phyloP scores from a whole-genome alignment of 2,888 invertebrate species.

The Bedellia somnulentella region DNA sequence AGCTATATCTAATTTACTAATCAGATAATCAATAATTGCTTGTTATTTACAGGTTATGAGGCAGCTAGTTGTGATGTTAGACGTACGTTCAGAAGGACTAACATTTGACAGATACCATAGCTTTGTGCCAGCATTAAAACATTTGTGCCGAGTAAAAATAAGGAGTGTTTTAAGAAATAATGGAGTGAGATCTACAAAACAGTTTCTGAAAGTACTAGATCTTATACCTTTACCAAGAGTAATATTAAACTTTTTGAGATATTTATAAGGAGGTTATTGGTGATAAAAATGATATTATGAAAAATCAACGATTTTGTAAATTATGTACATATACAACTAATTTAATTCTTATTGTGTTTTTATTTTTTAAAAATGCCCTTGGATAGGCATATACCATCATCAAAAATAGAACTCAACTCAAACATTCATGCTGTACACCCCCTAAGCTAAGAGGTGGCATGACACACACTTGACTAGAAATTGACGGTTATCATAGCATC shows the following conservation, averaged over 20 bases:
- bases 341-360: no score
- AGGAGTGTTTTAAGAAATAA: constrained; percentile 20
- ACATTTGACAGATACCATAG: constrained; percentile 18
- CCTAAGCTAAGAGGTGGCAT: no score
- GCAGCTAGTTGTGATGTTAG: constrained; percentile 24
- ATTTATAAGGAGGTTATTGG: constrained; percentile 11
- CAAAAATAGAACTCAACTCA: not conserved
- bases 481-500: not conserved
- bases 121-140: constrained; percentile 28
- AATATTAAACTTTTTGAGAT: constrained; percentile 30
- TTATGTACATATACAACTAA: no score
- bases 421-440: no score
- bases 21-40: constrained; percentile 1
- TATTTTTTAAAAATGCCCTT: no score
- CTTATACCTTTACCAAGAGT: constrained; percentile 24
- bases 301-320: no score
- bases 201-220: constrained; percentile 23
- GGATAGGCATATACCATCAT: no score
- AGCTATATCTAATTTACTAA: no score
- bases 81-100: constrained; percentile 15
- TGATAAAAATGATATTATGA: not conserved
- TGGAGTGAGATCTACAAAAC: constrained; percentile 19
- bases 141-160: constrained; percentile 29
- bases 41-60: constrained; percentile 27
- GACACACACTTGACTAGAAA: no score